These are phyloP conservation scores for Sylvicola fuscatus DNA, from an alignment of 2,888 invertebrate species.

Conservation along the genomic window DNA sequence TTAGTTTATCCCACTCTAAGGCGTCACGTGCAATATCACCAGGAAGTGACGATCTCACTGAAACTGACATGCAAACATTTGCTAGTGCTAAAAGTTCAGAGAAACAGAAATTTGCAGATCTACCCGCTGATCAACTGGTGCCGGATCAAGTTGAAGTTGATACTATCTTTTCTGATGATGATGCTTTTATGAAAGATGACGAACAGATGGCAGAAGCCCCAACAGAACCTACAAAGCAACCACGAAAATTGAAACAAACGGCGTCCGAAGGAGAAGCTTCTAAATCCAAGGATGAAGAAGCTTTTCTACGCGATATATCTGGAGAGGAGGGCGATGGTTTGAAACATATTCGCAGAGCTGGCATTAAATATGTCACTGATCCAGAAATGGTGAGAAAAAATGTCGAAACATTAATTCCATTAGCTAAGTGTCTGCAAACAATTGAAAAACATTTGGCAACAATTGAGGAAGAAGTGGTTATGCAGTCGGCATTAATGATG, in stretches of 20 bases:
- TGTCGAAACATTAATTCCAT: conserved; percentile 22
- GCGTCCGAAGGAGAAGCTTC: conserved; percentile 20
- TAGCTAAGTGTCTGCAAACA: conserved; percentile 24
- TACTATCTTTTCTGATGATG: conserved; percentile 14
- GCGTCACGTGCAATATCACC: conserved; percentile 22
- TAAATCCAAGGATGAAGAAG: conserved; percentile 19
- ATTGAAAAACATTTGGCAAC: conserved; percentile 34
- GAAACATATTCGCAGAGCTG: conserved; percentile 11
- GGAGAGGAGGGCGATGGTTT: conserved; percentile 36
- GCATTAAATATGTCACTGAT: conserved; percentile 24
- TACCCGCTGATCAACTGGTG: conserved; percentile 16
- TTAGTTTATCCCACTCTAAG: conserved; percentile 39
- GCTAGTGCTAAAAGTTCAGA: conserved; percentile 42
- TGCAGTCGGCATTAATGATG: conserved; percentile 43
- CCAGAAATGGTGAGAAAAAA: conserved; percentile 25
- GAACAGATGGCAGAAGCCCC: conserved; percentile 14
- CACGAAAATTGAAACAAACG: conserved; percentile 8
- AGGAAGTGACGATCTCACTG: conserved; percentile 38
- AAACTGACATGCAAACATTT: conserved; percentile 42
- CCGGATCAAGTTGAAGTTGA: conserved; percentile 19
- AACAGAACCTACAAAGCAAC: conserved; percentile 11
- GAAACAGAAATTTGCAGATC: conserved; percentile 24
- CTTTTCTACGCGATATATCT: conserved; percentile 28
- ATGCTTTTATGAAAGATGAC: conserved; percentile 5
- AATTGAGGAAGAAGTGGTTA: conserved; percentile 41